Base-by-base conservation (phyloP, 1,140 invertebrate species). In the Hyles euphorbiae region DNA sequence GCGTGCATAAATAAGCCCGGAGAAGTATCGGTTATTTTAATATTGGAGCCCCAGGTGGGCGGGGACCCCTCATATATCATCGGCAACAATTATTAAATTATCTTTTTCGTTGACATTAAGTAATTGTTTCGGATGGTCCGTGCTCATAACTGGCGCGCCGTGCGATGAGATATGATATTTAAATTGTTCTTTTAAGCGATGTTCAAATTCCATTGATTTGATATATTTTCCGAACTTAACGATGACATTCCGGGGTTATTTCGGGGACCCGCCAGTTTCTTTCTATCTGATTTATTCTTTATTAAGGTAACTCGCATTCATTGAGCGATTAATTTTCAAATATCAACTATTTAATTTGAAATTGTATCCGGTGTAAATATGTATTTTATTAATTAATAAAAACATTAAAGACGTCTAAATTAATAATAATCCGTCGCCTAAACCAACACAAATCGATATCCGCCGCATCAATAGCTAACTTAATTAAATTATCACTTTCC, bases 71-170 rank as follows among this genome's bases (percentile, higher is more conserved):
- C 64, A 77, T 88, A 86, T 73, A 88, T 88, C 83, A 88, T 83
- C 67, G 70, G 45, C 55, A 81, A 88, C 83, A 88, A 88, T 88
- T 88, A 88, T 88, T 88, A 87, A 88, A 88, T 88, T 87, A 88
- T 88, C 83, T 88, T 88, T 83, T 81, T 81, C 76, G 82, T 81
- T 87, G 85, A 87, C 83, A 81, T 87, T 88, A 88, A 88, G 86
- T 88, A 87, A 88, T 88, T 88, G 86, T 88, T 86, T 81, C 68
- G 63, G 71, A 71, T 71, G 69, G 74, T 53, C 61, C 66, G 68
- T 55, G 77, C 61, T 79, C 76, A 76, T 78, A 79, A 76, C 76
- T 68, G 65, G 78, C 70, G 67, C 73, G 73, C 74, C 68, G 60
- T 54, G 57, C 60, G 74, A 76, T 78, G 76, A 82, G 74, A 55